Conservation (phyloP, 2,888 invertebrate species). For the Drosophila parthenogenetica region DNA sequence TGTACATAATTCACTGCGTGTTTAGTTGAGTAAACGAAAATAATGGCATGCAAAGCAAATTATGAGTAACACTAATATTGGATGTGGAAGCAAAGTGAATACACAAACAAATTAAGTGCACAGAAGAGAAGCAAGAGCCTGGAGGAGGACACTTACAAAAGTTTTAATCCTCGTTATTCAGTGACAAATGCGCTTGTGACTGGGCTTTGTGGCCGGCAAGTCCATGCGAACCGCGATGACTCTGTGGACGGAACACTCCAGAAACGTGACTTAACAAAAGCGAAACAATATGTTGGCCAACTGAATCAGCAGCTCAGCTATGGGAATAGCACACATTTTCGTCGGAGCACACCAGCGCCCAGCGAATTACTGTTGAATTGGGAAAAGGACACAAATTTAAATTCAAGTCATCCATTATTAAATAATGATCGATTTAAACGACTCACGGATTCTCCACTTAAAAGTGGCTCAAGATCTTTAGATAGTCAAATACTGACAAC, state of each 20-base stretch:
- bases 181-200: constrained; percentile 46
- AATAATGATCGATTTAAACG: constrained; percentile 2
- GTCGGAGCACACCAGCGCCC: not conserved
- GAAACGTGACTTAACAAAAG: not conserved
- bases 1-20: too few relatives aligned
- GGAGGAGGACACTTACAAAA: constrained; percentile 26
- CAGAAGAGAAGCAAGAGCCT: constrained; percentile 33
- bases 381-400: not conserved
- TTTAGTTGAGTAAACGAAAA: not conserved
- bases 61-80: constrained; percentile 14
- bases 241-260: not conserved
- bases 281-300: not conserved
- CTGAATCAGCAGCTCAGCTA: not conserved
- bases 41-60: not conserved
- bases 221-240: constrained; percentile 24
- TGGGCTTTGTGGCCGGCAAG: constrained; percentile 66
- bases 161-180: constrained; percentile 6
- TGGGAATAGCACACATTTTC: not conserved
- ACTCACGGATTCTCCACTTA: not conserved
- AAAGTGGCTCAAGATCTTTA: constrained; percentile 13
- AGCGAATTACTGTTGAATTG: not conserved
- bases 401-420: not conserved
- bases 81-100: constrained; percentile 39
- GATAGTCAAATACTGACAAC: constrained; percentile 8
- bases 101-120: constrained; percentile 22